Conservation (phyloP, 2,888 invertebrate genomes). For the Trichopria drosophilae region DNA sequence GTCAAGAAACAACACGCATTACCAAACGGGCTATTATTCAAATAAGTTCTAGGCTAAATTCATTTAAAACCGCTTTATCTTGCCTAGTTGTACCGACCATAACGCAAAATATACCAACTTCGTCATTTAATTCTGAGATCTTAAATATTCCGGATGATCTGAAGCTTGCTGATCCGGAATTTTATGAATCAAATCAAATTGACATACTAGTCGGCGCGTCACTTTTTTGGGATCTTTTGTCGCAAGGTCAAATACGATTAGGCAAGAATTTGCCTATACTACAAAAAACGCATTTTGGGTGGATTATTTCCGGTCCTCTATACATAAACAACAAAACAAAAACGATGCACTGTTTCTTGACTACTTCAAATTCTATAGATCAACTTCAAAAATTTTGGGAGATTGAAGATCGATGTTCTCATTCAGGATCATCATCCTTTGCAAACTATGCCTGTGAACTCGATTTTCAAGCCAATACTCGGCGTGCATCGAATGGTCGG, state of each 20-base stretch:
- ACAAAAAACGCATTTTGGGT: constrained; percentile 2
- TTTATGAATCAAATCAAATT: neutral
- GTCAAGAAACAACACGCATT: neutral
- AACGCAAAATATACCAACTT: neutral
- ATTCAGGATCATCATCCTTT: neutral
- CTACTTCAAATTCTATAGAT: too few relatives aligned
- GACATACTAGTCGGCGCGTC: neutral
- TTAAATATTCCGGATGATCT: constrained; percentile 4
- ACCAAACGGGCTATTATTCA: neutral
- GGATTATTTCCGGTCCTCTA: too few relatives aligned
- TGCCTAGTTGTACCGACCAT: too few relatives aligned
- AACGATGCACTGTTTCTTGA: too few relatives aligned
- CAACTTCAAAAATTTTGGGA: too few relatives aligned
- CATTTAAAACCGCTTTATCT: too few relatives aligned
- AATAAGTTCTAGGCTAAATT: neutral
- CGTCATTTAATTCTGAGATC: neutral
- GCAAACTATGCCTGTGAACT: too few relatives aligned
- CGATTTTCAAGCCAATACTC: neutral
- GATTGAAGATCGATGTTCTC: neutral
- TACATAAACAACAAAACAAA: too few relatives aligned
- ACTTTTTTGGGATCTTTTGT: too few relatives aligned
- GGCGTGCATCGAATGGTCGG: neutral
- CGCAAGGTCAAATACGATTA: neutral
- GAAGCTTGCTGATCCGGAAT: too few relatives aligned
- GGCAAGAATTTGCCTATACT: neutral